Conservation (phyloP, 2,113 vertebrate genomes). For the Cyprinus carpio region DNA sequence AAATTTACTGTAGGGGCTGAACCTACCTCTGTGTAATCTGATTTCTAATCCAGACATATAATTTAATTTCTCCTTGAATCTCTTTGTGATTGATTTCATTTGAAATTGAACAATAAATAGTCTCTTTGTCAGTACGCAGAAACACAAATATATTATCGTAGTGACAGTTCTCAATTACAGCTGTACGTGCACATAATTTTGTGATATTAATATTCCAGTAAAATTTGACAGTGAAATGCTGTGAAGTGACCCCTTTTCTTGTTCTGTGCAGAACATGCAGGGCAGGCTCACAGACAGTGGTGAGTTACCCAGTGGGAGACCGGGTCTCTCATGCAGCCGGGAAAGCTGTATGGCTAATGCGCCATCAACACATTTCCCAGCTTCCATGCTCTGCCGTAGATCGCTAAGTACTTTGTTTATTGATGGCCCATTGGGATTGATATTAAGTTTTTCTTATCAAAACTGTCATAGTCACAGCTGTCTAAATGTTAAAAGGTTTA, state of each 20-base stretch:
- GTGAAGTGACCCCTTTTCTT: constrained; percentile 19
- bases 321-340: neutral
- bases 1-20: neutral
- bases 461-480: neutral
- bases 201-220: constrained; percentile 26
- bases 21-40: neutral
- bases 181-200: constrained; percentile 24
- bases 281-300: constrained; percentile 14
- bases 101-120: neutral
- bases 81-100: neutral
- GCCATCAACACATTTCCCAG: constrained; percentile 34
- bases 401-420: constrained; percentile 34
- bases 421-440: no score
- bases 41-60: neutral
- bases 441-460: neutral
- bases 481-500: neutral
- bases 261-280: constrained; percentile 19
- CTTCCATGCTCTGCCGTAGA: constrained; percentile 11
- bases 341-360: constrained; percentile 21
- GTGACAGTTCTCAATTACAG: constrained; percentile 27
- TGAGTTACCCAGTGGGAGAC: constrained; percentile 47
- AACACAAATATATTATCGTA: neutral
- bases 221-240: constrained; percentile 31
- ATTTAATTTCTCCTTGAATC: neutral
- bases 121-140: neutral